Percentiles rank a stretch among this genome's conserved stretches.
phyloP scores from a whole-genome alignment of 2,113 vertebrate species.

The Anthoscopus minutus region DNA sequence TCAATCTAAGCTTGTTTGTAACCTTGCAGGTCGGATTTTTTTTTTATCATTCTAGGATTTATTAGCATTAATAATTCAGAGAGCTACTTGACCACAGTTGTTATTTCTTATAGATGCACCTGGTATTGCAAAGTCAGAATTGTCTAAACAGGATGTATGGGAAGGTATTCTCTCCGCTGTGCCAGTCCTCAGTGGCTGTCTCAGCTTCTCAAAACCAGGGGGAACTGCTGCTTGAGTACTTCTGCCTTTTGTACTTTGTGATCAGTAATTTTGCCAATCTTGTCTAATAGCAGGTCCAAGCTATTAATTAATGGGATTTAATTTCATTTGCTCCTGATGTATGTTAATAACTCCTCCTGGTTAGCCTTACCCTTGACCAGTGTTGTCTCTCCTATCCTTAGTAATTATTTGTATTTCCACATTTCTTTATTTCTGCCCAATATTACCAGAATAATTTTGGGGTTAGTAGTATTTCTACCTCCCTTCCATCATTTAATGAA shows the following conservation, averaged over 20 bases:
- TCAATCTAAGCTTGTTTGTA: not conserved
- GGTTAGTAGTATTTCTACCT: not conserved
- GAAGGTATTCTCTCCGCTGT: fast-evolving
- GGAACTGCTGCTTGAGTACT: not conserved
- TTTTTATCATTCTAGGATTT: not conserved
- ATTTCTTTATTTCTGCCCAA: not conserved
- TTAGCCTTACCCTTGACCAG: not conserved
- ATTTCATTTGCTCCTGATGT: not conserved
- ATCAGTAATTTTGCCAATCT: not conserved
- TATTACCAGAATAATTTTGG: not conserved
- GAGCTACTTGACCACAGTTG: not conserved
- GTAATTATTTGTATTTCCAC: not conserved
- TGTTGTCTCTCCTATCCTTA: not conserved
- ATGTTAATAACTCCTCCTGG: not conserved
- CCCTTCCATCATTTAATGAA: not conserved
- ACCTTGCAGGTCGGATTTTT: not conserved
- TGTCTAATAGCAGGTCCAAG: not conserved
- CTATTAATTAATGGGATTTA: not conserved
- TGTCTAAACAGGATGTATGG: fast-evolving
- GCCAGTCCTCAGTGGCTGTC: not conserved
- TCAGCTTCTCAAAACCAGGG: not conserved
- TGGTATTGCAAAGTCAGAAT: not conserved
- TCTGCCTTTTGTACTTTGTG: not conserved
- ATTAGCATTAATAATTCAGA: not conserved
- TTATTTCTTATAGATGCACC: not conserved